These are phyloP conservation scores for Melinaea marsaeus DNA, from an alignment of 2,888 invertebrate genomes.

Conservation along the genomic window DNA sequence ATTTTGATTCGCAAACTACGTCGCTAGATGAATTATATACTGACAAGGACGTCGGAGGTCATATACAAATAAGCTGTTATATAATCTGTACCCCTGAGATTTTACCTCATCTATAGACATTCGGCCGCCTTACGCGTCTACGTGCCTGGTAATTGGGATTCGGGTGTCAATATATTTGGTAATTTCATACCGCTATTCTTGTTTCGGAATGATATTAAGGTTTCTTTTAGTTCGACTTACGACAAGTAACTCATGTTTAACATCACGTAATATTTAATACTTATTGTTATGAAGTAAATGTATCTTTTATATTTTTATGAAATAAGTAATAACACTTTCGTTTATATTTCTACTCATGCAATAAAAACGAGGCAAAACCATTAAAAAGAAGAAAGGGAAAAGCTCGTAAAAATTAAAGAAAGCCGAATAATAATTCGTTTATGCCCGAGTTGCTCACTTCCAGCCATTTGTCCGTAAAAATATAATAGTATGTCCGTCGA, in stretches of 20 bases:
- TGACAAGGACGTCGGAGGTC: conserved; percentile 1
- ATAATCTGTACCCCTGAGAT: conserved; percentile 6
- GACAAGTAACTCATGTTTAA: no score
- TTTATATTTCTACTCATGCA: background rate
- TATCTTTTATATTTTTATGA: no score
- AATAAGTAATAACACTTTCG: background rate
- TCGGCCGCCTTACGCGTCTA: background rate
- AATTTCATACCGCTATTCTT: background rate
- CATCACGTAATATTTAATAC: no score
- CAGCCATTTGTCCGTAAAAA: conserved; percentile 16
- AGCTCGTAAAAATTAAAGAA: conserved; percentile 16
- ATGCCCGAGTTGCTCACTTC: conserved; percentile 12
- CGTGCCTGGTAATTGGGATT: background rate
- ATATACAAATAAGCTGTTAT: conserved; percentile 5
- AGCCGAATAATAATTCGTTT: conserved; percentile 15
- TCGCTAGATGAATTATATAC: background rate
- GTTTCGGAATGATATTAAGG: no score
- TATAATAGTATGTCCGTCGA: conserved; percentile 13
- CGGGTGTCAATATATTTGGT: background rate
- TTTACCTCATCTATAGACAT: conserved; percentile 2
- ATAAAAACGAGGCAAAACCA: background rate
- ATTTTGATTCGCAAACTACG: conserved; percentile 5
- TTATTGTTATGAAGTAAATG: no score
- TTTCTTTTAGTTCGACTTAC: no score
- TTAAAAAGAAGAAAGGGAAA: conserved; percentile 4